A percentile compares a stretch with the other conserved stretches of the same genome.
Conservation (phyloP, 2,797 vertebrate species). For the Hemitrygon akajei region DNA sequence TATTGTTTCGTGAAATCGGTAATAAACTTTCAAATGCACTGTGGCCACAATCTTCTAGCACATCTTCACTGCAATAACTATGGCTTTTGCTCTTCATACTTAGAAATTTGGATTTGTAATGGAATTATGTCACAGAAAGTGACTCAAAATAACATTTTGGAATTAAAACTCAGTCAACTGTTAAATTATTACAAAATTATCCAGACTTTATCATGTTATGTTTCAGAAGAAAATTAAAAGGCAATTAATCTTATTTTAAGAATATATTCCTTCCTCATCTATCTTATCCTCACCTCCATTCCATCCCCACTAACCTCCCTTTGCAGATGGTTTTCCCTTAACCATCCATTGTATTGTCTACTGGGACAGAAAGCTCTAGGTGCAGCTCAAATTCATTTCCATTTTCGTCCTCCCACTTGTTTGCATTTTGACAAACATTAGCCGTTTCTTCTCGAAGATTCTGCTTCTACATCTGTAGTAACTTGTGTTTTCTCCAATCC, state of each 20-base stretch:
- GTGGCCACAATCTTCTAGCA: background rate
- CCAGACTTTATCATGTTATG: background rate
- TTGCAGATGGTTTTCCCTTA: background rate
- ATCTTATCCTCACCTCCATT: background rate
- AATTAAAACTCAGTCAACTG: background rate
- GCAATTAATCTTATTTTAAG: background rate
- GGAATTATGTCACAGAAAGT: background rate
- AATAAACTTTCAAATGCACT: slow-evolving; percentile 19
- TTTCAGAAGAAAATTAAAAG: background rate
- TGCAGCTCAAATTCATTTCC: background rate
- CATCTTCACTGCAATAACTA: background rate
- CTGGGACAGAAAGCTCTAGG: background rate
- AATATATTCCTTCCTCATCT: background rate
- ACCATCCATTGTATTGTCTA: background rate
- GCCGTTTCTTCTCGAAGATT: background rate
- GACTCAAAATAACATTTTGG: background rate
- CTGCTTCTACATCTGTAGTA: background rate
- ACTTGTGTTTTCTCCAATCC: background rate
- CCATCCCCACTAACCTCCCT: background rate
- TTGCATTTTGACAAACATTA: background rate
- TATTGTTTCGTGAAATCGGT: background rate
- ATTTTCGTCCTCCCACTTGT: background rate
- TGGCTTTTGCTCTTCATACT: background rate
- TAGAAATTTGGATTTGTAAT: background rate
- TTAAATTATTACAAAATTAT: background rate